Base-by-base conservation (phyloP, 2,797 vertebrate species). In the Atherinosoma microstoma region DNA sequence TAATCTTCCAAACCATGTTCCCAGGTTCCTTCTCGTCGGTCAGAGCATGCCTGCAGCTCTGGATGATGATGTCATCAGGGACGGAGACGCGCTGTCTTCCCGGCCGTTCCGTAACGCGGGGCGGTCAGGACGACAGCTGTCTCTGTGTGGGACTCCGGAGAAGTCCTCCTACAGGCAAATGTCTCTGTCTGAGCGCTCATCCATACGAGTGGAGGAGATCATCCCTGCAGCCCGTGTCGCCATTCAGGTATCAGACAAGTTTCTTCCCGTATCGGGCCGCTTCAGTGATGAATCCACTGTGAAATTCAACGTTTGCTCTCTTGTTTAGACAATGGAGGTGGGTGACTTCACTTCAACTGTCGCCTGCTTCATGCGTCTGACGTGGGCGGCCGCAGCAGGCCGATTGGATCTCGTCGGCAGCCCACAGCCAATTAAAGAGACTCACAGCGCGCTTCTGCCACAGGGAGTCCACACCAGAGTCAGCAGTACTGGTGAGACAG, bases 161-260 rank as follows among this genome's bases (percentile, higher is more conserved):
- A 99, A 99, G 84, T 96, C 96, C 0, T 98, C 98, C 47, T 97
- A 98, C 92, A 92, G 98, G 7, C 98, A 99, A 88, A 94, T 99
- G 90, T 99, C 97, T 0, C 93, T 99, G 80, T 99, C 98, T 2
- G 98, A 99, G 74, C 95, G 98, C 80, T 98, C 98, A 36, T 99
- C 98, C 70, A 99, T 99, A 67, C 92, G 98, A 66, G 97, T 99
- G 0, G 98, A 99, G 85, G 98, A 99, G 86, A 99, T 99, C 79
- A 97, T 99, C 78, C 98, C 98, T 22, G 98, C 98, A 18, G 98
- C 98, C 18, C 96, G 98, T 63, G 98, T 99, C 1, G 98, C 98
- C 66, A 99, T 99, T 87, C 98, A 99, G 88, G 98, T 98, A 84
- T 76, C 78, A 68, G 29, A 63, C 58, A 12, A 59, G 32, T 57